Evolutionary conservation across 2,797 vertebrate species (phyloP).

Genomic region (Acropternis orthonyx): DNA sequence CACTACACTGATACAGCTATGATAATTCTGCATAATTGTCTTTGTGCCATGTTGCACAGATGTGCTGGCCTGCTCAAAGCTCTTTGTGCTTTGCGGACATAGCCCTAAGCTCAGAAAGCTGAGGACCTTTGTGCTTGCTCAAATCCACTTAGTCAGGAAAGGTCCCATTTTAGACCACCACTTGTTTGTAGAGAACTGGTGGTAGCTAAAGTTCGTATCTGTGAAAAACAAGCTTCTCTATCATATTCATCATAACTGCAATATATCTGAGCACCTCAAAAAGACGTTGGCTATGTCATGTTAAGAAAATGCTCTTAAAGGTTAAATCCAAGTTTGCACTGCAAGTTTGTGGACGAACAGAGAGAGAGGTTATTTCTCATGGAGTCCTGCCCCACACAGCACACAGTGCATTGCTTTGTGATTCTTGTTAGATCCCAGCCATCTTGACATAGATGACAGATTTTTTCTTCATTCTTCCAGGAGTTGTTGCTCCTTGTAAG

Average conservation of each 20-base stretch:
- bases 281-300: not conserved
- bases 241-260: not conserved
- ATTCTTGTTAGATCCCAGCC: not conserved
- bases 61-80: not conserved
- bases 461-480: not conserved
- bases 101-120: not conserved
- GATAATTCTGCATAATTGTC: conserved; percentile 6
- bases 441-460: not conserved
- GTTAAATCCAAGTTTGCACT: not conserved
- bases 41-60: not conserved
- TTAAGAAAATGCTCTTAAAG: not conserved
- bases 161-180: not conserved
- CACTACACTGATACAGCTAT: not conserved
- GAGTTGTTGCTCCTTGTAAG: not conserved
- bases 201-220: not conserved
- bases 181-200: not conserved
- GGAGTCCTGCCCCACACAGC: not conserved
- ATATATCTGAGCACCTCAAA: not conserved
- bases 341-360: not conserved
- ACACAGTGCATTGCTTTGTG: not conserved
- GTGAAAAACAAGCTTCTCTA: not conserved
- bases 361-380: not conserved
- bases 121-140: not conserved
- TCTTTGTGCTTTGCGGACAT: not conserved
- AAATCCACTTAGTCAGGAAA: not conserved